Base-by-base conservation (phyloP, 2,113 vertebrate genomes). In the Ophiodon elongatus region DNA sequence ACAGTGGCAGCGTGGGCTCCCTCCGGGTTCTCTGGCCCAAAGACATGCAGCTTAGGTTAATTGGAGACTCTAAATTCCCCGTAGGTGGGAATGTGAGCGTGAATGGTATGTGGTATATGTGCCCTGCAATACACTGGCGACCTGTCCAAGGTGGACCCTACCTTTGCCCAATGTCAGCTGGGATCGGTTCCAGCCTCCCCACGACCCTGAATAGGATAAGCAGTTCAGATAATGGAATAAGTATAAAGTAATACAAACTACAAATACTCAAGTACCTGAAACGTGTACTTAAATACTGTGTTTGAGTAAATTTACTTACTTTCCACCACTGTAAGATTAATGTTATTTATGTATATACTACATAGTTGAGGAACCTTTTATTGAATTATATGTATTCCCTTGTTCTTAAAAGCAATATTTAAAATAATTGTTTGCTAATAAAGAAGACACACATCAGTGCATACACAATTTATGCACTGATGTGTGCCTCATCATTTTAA, bases 401-500 rank as follows among this genome's bases (percentile, higher is more conserved):
- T 57, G 19, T 10, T 56, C 13, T 50, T 43, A 17, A 65, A 33
- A 73, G 23, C 15, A 25, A 11, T 43, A 23, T 27, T 70, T 41
- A n/a, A 60, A 67, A 60, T 43, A 25, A 50, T 37, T 5, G 4
- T 45, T 23, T n/a, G 41, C 29, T 39, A 47, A 23, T 21, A 6
- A 67, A 74, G 23, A 60, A 14, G 43, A 21, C 41, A 60, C 59
- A 63, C 64, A 73, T 70, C 31, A 47, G n/a, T 33, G 31, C 52
- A 70, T 50, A 70, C 35, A 76, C 78, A 33, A 77, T n/a, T n/a
- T n/a, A n/a, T 52, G 41, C 45, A 43, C 29, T 41, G 65, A 67
- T 84, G 47, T 65, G 69, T 27, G 39, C 57, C 68, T 76, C 76
- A 67, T 79, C 56, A 5, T 84, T 85, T 86, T 73, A 88, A 74